phyloP scores from a whole-genome alignment of 2,113 vertebrate genomes.

The Eublepharis macularius region DNA sequence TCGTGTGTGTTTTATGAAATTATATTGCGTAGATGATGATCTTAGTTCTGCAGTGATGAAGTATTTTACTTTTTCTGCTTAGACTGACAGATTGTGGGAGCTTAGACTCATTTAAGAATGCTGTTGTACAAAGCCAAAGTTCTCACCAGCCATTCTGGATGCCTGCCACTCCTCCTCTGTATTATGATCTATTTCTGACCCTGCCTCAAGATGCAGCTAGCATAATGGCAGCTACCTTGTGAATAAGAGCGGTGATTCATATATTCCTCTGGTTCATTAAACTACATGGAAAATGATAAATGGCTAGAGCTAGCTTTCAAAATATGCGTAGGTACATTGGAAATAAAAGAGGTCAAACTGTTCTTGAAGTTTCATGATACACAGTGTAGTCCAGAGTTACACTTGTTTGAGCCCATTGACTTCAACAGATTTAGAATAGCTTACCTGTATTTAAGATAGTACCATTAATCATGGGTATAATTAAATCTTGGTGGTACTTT shows the following conservation, averaged over 20 bases:
- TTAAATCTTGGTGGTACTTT: not conserved
- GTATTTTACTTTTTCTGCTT: not conserved
- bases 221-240: conserved; percentile 49
- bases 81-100: conserved; percentile 58
- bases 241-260: conserved; percentile 50
- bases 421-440: too few species aligned
- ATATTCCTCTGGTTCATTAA: conserved; percentile 6
- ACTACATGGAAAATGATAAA: not conserved
- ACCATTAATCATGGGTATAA: not conserved
- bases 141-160: conserved; percentile 52
- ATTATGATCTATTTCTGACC: conserved; percentile 44
- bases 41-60: conserved; percentile 14
- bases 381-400: too few species aligned
- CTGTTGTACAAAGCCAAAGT: conserved; percentile 43
- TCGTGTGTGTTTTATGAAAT: not conserved
- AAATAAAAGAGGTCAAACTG: not conserved
- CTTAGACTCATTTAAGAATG: conserved; percentile 42
- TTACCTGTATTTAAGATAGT: too few species aligned
- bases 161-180: conserved; percentile 25
- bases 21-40: not conserved
- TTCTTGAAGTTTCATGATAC: not conserved
- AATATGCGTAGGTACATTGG: not conserved
- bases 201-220: conserved; percentile 49
- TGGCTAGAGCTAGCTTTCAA: not conserved
- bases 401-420: too few species aligned